These are phyloP conservation scores for Platalea minor DNA, from an alignment of 2,797 vertebrate species.

Conservation along the genomic window DNA sequence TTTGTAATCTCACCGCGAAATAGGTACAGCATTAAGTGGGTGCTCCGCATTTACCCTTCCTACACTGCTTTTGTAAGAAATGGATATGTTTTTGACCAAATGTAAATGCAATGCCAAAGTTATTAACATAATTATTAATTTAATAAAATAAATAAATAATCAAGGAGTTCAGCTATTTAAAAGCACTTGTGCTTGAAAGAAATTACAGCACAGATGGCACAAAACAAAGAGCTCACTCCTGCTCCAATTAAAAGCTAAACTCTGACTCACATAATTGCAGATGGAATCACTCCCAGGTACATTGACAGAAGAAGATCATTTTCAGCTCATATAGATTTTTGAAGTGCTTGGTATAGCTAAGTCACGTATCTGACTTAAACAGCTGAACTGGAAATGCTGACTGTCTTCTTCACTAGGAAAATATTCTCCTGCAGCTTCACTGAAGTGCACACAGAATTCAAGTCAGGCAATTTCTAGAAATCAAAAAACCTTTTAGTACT, in stretches of 20 bases:
- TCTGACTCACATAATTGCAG: constrained; percentile 15
- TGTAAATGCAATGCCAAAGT: neutral
- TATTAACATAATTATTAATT: constrained; percentile 3
- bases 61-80: neutral
- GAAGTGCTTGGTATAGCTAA: neutral
- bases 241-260: constrained; percentile 43
- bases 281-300: constrained; percentile 17
- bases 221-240: constrained; percentile 35
- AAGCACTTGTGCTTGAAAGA: constrained; percentile 22
- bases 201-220: constrained; percentile 35
- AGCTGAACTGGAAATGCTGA: constrained; percentile 33
- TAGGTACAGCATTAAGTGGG: neutral
- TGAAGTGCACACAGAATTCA: neutral
- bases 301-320: constrained; percentile 7
- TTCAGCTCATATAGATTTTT: neutral
- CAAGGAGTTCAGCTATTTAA: neutral
- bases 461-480: constrained; percentile 25
- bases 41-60: neutral
- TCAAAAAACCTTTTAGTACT: neutral
- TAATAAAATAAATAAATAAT: constrained; percentile 33
- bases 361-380: neutral
- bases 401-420: neutral
- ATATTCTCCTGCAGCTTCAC: neutral
- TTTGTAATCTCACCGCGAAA: neutral
- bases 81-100: neutral